Conservation (phyloP, 2,113 vertebrate genomes). For the Calonectris borealis region DNA sequence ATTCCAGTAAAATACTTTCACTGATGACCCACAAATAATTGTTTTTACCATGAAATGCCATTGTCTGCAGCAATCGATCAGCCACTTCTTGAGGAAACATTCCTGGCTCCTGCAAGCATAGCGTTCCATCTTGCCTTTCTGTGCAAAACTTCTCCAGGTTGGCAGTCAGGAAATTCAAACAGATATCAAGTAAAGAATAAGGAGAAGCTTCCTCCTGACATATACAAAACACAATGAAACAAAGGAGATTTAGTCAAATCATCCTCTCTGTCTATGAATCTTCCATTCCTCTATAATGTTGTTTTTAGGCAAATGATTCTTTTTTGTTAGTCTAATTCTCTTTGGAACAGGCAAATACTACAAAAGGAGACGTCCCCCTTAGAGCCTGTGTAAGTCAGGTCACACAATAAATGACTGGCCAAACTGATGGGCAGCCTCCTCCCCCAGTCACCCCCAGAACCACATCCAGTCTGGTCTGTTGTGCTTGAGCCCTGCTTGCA, state of each 20-base stretch:
- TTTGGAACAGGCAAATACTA: not conserved
- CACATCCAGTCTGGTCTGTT: not conserved
- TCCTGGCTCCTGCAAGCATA: conserved; percentile 90
- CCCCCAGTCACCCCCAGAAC: not conserved
- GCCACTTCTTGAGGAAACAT: conserved; percentile 97
- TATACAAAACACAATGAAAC: not conserved
- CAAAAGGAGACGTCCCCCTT: not conserved
- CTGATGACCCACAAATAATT: not conserved
- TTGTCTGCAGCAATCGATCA: conserved; percentile 92
- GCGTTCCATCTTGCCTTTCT: conserved; percentile 90
- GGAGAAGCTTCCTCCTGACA: conserved; percentile 91
- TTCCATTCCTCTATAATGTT: not conserved
- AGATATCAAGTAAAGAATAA: conserved; percentile 90
- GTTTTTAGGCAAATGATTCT: not conserved
- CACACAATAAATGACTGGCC: not conserved
- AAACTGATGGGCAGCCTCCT: not conserved
- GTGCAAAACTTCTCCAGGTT: conserved; percentile 92
- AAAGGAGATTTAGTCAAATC: not conserved
- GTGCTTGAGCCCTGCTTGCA: not conserved
- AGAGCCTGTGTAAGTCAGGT: not conserved
- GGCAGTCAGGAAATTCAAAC: conserved; percentile 90
- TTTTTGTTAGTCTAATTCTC: not conserved
- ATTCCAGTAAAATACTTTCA: not conserved
- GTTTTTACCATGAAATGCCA: conserved; percentile 90
- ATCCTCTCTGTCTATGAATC: not conserved